phyloP scores from a whole-genome alignment of 2,797 vertebrate genomes.

The Galagoides demidoff region DNA sequence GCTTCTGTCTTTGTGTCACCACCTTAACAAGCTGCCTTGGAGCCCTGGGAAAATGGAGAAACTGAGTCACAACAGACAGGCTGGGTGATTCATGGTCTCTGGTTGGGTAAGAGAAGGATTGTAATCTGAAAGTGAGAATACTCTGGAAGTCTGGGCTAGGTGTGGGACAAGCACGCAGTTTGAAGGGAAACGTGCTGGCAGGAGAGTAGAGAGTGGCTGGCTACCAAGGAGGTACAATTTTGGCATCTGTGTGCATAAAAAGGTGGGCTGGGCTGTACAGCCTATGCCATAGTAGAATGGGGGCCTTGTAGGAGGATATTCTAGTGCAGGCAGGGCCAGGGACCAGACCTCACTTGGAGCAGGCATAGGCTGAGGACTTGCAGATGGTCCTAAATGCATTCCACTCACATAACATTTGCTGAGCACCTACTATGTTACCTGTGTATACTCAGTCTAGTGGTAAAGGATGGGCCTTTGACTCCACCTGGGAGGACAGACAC shows the following conservation, averaged over 20 bases:
- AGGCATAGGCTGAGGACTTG: neutral
- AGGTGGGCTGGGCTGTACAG: neutral
- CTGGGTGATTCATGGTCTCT: neutral
- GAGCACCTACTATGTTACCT: neutral
- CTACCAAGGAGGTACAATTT: neutral
- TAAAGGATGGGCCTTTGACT: slow-evolving; percentile 34
- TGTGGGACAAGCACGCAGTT: neutral
- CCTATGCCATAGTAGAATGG: neutral
- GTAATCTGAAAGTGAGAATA: neutral
- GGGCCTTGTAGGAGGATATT: neutral
- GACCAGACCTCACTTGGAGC: neutral
- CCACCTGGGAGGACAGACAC: slow-evolving; percentile 8
- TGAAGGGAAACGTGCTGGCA: neutral
- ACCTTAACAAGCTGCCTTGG: neutral
- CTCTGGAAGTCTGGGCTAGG: neutral
- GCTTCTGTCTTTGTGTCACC: neutral
- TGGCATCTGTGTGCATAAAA: neutral
- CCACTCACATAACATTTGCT: neutral
- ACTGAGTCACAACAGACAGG: neutral
- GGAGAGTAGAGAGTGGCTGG: neutral
- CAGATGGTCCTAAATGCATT: neutral
- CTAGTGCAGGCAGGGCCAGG: neutral
- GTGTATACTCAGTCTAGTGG: neutral
- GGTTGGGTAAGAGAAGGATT: neutral
- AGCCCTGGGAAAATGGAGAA: neutral